Evolutionary conservation across 2,797 vertebrate species (phyloP), one percentile per base, ranked within the genome.

Genomic region (Onychomys arenicola): DNA sequence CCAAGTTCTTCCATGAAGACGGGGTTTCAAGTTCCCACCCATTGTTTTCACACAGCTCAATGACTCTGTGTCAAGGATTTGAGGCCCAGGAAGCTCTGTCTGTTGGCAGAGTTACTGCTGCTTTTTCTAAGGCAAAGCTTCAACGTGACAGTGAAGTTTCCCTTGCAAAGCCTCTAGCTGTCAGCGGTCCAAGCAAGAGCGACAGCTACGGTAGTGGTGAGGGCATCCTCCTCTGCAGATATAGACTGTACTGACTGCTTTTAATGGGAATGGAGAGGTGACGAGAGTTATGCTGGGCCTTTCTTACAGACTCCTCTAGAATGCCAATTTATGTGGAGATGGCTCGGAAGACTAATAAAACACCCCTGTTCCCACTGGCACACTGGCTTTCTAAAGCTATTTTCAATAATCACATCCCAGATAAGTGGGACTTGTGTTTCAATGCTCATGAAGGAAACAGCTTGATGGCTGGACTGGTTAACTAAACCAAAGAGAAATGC

Each of bases 81-180:
- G 67, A 90, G 92, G 97, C 5, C 12, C 95, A 90, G 88, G 69
- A 63, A 89, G 85, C 86, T 43, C 76, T 82, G 96, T 86, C 71
- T 69, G 32, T 89, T 55, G 93, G 94, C 82, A 95, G 67, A 76
- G 5, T 87, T 34, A 91, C 82, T 93, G 87, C 89, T 37, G 32
- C 97, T 94, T 98, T 98, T 16, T 43, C 98, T 98, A 97, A 97
- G 95, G 98, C 95, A 97, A 98, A 98, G 96, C 97, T 96, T 90
- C 97, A 97, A 85, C 96, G 98, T 98, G 98, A 97, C 97, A 96
- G 97, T 98, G 96, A 90, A 96, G 97, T 94, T 98, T 98, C 98
- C 97, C 98, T 97, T 96, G 93, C 94, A 97, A 98, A 98, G 97
- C 98, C 98, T 98, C 98, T 98, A 98, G 97, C 96, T 98, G 97